A percentile compares a stretch with the other conserved stretches of the same genome.
phyloP scores from a whole-genome alignment of 1,140 invertebrate genomes.

The Cylas formicarius region DNA sequence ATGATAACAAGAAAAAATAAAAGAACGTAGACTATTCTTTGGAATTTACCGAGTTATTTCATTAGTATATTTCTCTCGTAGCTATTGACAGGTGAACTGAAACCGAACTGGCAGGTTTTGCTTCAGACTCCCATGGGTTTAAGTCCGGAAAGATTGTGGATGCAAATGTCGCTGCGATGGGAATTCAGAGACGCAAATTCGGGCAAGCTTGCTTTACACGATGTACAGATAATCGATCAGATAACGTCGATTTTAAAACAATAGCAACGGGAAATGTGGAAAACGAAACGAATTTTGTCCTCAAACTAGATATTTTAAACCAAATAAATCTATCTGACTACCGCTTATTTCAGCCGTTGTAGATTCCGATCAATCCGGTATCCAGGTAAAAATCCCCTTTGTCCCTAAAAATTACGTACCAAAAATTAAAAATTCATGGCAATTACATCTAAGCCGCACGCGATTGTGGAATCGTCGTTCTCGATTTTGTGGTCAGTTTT shows the following conservation, averaged over 20 bases:
- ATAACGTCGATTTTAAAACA: conserved; percentile 26
- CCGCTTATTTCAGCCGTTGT: conserved; percentile 10
- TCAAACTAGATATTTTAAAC: too few species aligned
- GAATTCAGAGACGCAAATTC: conserved; percentile 41
- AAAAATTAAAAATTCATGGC: too few species aligned
- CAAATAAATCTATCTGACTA: too few species aligned
- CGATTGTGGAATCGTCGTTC: too few species aligned
- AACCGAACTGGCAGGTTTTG: conserved; percentile 48
- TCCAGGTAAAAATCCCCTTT: conserved; percentile 13
- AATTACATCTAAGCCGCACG: too few species aligned
- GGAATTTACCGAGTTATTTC: too few species aligned
- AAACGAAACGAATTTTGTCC: too few species aligned
- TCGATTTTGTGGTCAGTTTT: too few species aligned
- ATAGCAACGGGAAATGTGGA: too few species aligned
- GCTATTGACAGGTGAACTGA: conserved; percentile 35
- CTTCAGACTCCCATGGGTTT: conserved; percentile 49
- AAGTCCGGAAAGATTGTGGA: conserved; percentile 47
- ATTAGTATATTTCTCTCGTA: conserved; percentile 5
- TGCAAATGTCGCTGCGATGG: conserved; percentile 46
- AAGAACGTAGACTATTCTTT: too few species aligned
- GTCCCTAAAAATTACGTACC: conserved; percentile 13
- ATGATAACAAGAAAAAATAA: too few species aligned
- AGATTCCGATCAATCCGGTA: conserved; percentile 12
- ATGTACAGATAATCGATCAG: conserved; percentile 27
- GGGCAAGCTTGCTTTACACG: conserved; percentile 14